These are phyloP conservation scores for Panurus biarmicus DNA, from an alignment of 2,113 vertebrate species.

Conservation along the genomic window DNA sequence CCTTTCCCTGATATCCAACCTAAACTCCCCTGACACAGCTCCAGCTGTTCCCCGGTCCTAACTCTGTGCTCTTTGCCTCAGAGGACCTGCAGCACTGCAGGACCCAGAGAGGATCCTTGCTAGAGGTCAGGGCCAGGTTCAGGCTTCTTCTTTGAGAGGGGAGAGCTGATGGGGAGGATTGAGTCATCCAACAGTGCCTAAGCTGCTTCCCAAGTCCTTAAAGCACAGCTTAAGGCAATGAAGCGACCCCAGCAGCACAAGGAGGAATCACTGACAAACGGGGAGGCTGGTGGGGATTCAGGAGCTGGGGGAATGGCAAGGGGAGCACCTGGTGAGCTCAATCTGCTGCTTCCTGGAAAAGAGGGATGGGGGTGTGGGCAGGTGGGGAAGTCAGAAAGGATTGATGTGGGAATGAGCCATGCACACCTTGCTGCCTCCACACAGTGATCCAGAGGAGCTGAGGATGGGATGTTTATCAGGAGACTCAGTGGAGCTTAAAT, in stretches of 20 bases:
- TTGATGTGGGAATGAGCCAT: neutral
- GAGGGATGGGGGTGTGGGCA: neutral
- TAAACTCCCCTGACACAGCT: neutral
- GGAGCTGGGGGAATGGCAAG: neutral
- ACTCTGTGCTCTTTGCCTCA: neutral
- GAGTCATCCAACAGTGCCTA: neutral
- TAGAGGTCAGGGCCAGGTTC: neutral
- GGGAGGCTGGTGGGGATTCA: neutral
- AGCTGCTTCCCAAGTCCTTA: neutral
- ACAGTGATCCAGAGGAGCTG: neutral
- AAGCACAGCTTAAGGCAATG: neutral
- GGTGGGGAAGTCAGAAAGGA: neutral
- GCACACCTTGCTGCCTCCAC: fast-evolving
- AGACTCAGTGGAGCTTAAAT: neutral
- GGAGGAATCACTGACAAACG: neutral
- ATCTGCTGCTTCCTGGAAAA: neutral
- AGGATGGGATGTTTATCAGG: neutral
- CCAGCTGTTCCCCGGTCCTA: neutral
- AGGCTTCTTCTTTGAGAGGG: fast-evolving
- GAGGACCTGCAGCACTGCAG: neutral
- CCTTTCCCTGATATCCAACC: fast-evolving
- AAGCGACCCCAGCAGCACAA: fast-evolving
- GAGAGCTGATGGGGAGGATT: neutral
- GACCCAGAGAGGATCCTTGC: neutral
- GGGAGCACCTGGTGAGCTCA: neutral